Evolutionary conservation across 2,888 invertebrate genomes (phyloP).

Genomic region (Orthosia gothica): DNA sequence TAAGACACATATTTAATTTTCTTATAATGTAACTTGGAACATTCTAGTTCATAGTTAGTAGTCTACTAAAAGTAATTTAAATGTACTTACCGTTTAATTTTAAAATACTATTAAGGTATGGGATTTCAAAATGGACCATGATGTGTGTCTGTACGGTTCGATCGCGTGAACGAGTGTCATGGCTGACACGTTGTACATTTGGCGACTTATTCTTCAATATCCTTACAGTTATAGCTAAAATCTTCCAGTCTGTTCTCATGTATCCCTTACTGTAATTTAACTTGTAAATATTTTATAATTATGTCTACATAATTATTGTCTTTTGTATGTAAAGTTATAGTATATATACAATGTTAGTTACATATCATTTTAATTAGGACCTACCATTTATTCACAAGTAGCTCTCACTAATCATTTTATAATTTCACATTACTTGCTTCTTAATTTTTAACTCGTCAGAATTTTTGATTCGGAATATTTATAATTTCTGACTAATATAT

Average conservation of each 20-base stretch:
- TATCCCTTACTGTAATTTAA: constrained; percentile 61
- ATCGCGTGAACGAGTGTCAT: constrained; percentile 17
- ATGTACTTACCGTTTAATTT: constrained; percentile 42
- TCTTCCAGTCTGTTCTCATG: constrained; percentile 62
- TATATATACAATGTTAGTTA: constrained; percentile 75
- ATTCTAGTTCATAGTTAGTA: constrained; percentile 61
- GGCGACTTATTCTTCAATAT: constrained; percentile 42
- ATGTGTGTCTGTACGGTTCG: constrained; percentile 25
- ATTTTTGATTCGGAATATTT: constrained; percentile 64
- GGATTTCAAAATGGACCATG: constrained; percentile 37
- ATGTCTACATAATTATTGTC: constrained; percentile 60
- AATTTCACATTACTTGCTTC: constrained; percentile 38
- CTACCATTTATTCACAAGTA: constrained; percentile 63
- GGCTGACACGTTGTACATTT: constrained; percentile 25
- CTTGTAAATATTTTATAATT: constrained; percentile 69
- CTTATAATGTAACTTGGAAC: constrained; percentile 53
- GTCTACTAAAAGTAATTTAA: constrained; percentile 53
- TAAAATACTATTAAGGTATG: constrained; percentile 41
- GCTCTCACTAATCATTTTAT: constrained; percentile 46
- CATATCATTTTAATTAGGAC: constrained; percentile 87
- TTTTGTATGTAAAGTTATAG: constrained; percentile 62
- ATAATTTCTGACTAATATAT: constrained; percentile 79
- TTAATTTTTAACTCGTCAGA: constrained; percentile 45
- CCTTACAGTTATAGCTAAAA: constrained; percentile 49
- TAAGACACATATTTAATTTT: constrained; percentile 47